These are phyloP conservation scores for Steatocranus sp. DNA, from an alignment of 2,797 vertebrate species.

Conservation along the genomic window DNA sequence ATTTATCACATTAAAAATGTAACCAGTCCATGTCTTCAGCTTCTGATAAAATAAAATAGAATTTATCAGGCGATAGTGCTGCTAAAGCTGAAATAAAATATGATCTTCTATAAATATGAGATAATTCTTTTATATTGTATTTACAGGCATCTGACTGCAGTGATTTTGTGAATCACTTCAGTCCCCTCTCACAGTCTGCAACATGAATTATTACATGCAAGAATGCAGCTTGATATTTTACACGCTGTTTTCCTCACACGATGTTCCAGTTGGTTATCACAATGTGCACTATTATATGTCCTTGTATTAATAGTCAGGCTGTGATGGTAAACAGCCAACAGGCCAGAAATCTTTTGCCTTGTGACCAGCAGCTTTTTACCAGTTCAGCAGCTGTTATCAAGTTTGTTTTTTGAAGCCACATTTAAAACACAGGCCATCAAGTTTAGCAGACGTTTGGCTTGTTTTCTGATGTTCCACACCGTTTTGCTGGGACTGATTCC, in stretches of 20 bases:
- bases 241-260: not conserved
- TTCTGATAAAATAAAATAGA: not conserved
- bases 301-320: not conserved
- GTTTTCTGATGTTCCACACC: not conserved
- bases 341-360: not conserved
- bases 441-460: rapidly evolving
- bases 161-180: not conserved
- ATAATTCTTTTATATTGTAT: not conserved
- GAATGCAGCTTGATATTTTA: not conserved
- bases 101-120: not conserved
- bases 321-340: not conserved
- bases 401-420: not conserved
- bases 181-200: not conserved
- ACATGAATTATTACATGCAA: not conserved
- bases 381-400: not conserved
- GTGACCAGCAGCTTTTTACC: not conserved
- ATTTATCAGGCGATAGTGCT: not conserved
- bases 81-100: not conserved
- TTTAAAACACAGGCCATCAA: not conserved
- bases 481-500: not conserved
- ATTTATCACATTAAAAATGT: not conserved
- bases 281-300: not conserved
- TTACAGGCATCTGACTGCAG: not conserved
- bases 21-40: not conserved
- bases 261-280: not conserved